phyloP scores from a whole-genome alignment of 2,113 vertebrate species.

The Pelodiscus sinensis region DNA sequence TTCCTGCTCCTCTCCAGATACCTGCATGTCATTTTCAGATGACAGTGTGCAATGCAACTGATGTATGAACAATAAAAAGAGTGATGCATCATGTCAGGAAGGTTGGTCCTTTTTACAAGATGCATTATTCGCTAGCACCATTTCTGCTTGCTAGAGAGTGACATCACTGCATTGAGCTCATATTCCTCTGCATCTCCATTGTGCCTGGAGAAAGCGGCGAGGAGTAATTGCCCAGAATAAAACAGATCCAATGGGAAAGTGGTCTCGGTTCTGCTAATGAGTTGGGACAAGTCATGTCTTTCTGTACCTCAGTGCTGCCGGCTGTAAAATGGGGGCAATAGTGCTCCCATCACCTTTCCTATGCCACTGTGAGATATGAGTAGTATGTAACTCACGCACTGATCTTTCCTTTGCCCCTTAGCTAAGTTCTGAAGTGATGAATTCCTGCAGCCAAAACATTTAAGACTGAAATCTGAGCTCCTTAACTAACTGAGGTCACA shows the following conservation, averaged over 20 bases:
- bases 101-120: not conserved
- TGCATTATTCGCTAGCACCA: not conserved
- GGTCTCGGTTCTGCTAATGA: not conserved
- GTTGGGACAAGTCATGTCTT: not conserved
- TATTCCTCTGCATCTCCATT: not conserved
- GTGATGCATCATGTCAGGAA: not conserved
- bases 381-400: not conserved
- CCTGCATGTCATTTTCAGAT: not conserved
- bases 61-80: not conserved
- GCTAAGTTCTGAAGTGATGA: not conserved
- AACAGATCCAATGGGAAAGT: too few species aligned
- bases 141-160: not conserved
- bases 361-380: not conserved
- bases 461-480: not conserved
- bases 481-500: not conserved
- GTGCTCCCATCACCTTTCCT: not conserved
- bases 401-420: not conserved
- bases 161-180: not conserved
- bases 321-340: not conserved
- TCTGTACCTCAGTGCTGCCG: not conserved
- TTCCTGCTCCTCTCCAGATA: not conserved
- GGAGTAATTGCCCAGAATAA: not conserved
- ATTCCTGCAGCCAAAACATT: not conserved
- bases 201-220: not conserved
- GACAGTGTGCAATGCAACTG: too few species aligned